phyloP scores from a whole-genome alignment of 2,797 vertebrate species.

The Liasis olivaceus region DNA sequence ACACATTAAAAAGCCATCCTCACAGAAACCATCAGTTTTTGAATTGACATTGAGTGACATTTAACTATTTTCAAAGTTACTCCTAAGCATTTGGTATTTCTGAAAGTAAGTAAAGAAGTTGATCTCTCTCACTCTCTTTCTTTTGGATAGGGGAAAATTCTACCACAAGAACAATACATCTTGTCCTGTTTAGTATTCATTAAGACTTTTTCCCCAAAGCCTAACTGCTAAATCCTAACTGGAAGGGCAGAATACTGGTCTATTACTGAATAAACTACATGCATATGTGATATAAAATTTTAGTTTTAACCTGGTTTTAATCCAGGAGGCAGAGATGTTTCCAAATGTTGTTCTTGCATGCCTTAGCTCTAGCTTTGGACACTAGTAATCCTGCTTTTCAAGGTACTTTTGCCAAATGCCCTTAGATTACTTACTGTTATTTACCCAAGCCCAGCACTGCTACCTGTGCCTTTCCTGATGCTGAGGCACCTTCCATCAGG shows the following conservation, averaged over 20 bases:
- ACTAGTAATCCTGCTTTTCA: neutral
- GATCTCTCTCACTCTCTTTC: neutral
- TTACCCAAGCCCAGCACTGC: neutral
- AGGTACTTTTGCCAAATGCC: neutral
- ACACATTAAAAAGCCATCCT: constrained; percentile 8
- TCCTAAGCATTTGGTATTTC: neutral
- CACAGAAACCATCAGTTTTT: neutral
- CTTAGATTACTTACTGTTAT: neutral
- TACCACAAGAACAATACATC: neutral
- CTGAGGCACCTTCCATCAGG: neutral
- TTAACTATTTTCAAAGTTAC: neutral
- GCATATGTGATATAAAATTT: neutral
- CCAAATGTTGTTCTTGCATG: neutral
- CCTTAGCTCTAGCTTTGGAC: neutral
- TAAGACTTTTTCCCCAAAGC: neutral
- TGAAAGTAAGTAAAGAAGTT: neutral
- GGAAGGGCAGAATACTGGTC: neutral
- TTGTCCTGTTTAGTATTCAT: neutral
- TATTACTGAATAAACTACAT: neutral
- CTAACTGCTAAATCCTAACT: neutral
- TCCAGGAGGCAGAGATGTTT: neutral
- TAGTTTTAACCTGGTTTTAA: neutral
- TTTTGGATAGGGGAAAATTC: neutral
- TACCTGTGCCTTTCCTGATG: neutral
- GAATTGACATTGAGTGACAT: neutral